phyloP scores from a whole-genome alignment of 2,113 vertebrate species.

The Eudorcas thomsonii region DNA sequence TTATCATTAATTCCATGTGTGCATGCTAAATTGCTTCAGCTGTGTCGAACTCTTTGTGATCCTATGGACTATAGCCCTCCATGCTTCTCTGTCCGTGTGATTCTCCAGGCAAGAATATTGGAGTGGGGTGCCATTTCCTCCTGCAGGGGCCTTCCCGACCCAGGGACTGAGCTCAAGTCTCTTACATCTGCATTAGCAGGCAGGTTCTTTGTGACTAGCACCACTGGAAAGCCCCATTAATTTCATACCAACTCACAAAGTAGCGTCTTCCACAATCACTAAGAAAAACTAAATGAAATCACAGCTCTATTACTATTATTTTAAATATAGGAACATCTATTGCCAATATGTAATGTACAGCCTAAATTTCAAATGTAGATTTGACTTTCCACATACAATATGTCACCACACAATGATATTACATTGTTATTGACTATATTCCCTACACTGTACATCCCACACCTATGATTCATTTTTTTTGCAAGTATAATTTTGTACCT shows the following conservation, averaged over 20 bases:
- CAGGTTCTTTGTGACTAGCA: neutral
- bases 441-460: neutral
- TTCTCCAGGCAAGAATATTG: neutral
- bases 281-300: conserved; percentile 53
- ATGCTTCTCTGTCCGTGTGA: neutral
- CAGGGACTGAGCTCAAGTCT: neutral
- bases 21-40: neutral
- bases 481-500: neutral
- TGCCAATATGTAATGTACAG: conserved; percentile 66
- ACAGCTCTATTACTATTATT: neutral
- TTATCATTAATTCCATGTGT: conserved; percentile 72
- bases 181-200: neutral
- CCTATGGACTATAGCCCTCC: neutral
- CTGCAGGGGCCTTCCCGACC: neutral
- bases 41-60: accelerated
- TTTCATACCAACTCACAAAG: conserved; percentile 71
- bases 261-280: conserved; percentile 59
- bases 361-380: conserved; percentile 69
- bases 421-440: neutral
- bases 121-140: neutral
- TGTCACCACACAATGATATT: neutral
- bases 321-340: conserved; percentile 66
- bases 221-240: conserved; percentile 48
- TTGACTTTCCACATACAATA: neutral
- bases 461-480: neutral